Evolutionary conservation across 2,113 vertebrate species (phyloP).

Genomic region (Chloropsis hardwickii): DNA sequence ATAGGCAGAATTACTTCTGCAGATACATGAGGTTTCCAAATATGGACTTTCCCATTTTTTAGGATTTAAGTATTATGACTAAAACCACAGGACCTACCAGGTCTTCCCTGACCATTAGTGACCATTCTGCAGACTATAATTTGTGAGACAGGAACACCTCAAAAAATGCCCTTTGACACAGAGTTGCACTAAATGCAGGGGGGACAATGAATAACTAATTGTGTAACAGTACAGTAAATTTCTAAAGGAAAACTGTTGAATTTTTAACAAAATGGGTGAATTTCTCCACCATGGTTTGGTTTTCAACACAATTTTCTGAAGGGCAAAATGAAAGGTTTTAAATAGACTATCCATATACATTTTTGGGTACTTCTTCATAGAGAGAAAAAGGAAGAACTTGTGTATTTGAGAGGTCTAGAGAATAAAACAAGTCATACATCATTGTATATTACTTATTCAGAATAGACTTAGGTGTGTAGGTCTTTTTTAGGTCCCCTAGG

Average conservation of each 20-base stretch:
- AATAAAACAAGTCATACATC: not conserved
- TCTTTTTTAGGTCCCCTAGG: not conserved
- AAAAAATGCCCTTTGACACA: not conserved
- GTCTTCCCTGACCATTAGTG: not conserved
- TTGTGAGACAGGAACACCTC: not conserved
- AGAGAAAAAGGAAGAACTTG: not conserved
- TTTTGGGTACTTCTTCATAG: not conserved
- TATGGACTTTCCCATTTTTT: not conserved
- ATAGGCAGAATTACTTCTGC: not conserved
- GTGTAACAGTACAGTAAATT: not conserved
- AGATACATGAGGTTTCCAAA: not conserved
- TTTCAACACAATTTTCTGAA: not conserved
- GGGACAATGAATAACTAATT: not conserved
- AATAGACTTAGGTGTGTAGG: not conserved
- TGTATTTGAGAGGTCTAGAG: not conserved
- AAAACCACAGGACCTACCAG: not conserved
- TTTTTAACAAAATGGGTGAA: not conserved
- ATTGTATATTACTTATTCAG: not conserved
- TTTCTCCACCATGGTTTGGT: not conserved
- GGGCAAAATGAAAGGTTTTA: not conserved
- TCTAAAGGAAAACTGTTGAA: not conserved
- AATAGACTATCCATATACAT: not conserved
- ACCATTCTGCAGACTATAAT: not conserved
- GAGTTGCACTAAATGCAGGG: not conserved
- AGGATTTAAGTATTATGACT: not conserved